A percentile compares a stretch with the other conserved stretches of the same genome.
phyloP scores from a whole-genome alignment of 2,113 vertebrate species.

The Propithecus coquereli region DNA sequence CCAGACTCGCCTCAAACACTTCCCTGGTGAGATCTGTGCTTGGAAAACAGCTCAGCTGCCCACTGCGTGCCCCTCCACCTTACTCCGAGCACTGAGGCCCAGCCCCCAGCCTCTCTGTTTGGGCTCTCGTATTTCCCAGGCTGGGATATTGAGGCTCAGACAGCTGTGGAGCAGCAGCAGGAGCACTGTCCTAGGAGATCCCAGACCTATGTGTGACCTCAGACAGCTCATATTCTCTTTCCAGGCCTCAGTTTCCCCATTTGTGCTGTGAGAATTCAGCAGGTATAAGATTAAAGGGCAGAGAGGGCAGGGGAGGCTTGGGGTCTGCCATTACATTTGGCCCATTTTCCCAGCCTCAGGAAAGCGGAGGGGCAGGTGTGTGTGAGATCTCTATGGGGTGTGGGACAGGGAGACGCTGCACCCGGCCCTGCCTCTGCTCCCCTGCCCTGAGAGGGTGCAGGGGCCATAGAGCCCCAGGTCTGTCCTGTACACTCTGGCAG shows the following conservation, averaged over 20 bases:
- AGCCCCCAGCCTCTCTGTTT: neutral
- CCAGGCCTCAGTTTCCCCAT: neutral
- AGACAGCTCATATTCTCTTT: neutral
- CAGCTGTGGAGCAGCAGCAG: neutral
- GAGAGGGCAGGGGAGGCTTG: neutral
- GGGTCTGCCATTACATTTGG: neutral
- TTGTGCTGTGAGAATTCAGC: neutral
- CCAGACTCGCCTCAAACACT: neutral
- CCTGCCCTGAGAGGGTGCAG: neutral
- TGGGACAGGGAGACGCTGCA: neutral
- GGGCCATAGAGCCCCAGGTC: neutral
- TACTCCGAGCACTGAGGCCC: fast-evolving
- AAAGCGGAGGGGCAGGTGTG: neutral
- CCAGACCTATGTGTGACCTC: neutral
- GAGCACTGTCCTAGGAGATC: neutral
- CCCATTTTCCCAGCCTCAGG: neutral
- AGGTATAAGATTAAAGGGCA: neutral
- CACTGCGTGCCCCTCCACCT: fast-evolving
- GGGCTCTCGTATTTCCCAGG: neutral
- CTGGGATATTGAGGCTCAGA: neutral
- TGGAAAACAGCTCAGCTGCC: neutral
- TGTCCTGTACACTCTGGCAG: neutral
- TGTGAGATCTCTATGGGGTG: neutral
- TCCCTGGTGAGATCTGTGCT: neutral
- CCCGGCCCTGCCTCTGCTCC: neutral